Evolutionary conservation across 37 sponge, comb jelly and placozoan genomes (phyloP).

Genomic region (Ephydatia muelleri): DNA sequence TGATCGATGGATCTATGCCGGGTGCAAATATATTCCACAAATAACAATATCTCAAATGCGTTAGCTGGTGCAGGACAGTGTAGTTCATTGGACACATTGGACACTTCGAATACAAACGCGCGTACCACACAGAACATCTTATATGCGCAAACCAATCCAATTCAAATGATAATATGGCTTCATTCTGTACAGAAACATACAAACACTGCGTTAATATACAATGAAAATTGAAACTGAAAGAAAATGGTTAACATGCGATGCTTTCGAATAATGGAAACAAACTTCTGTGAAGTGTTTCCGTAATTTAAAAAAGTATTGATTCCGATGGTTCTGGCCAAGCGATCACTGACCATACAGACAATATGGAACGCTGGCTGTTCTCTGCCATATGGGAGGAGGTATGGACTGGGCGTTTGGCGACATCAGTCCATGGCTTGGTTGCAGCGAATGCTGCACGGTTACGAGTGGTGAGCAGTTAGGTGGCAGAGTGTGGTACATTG

Average conservation of each 20-base stretch:
- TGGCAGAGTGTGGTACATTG: not conserved
- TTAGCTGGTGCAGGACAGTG: too few species aligned
- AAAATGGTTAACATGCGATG: not conserved
- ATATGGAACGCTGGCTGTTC: slow-evolving; percentile 38
- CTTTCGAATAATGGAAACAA: not conserved
- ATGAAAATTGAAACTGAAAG: not conserved
- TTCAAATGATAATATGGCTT: not conserved
- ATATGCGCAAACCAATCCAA: not conserved
- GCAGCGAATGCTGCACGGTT: slow-evolving; percentile 21
- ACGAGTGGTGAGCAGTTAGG: slow-evolving; percentile 40
- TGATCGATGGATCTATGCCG: too few species aligned
- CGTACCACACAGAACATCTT: too few species aligned
- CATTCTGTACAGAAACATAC: not conserved
- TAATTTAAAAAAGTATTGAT: not conserved
- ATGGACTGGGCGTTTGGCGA: not conserved
- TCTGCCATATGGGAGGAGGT: slow-evolving; percentile 36
- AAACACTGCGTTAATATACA: not conserved
- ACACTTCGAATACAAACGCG: too few species aligned
- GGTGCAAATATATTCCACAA: too few species aligned
- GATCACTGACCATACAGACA: slow-evolving; percentile 34
- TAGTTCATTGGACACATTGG: too few species aligned
- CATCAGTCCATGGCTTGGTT: not conserved
- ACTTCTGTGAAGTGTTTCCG: not conserved
- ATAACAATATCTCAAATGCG: too few species aligned
- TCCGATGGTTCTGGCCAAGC: too few species aligned